Base-by-base conservation (phyloP, 1,140 invertebrate species). In the Lepidurus arcticus region DNA sequence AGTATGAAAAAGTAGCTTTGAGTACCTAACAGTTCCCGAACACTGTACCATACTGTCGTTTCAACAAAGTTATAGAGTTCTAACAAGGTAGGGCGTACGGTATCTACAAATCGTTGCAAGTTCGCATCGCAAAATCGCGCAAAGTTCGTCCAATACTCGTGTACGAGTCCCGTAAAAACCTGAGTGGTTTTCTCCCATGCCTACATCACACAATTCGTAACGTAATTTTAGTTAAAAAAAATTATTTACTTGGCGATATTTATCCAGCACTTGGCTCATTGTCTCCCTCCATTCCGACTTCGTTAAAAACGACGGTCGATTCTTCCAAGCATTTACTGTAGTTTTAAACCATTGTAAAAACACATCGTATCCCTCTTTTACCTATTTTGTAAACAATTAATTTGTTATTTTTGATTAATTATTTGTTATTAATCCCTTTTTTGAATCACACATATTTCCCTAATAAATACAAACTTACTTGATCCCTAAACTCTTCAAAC, bases 21-120 rank as follows among this genome's bases (percentile, higher is more conserved):
- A 85, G 74, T 74, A 80, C 74, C 86, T 1, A 91, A 85, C 11
- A 93, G 84, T 79, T 92, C 90, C 80, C 90, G 90, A 84, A 91
- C 90, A 0, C 91, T 88, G 77, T 91, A 90, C 87, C 91, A 93
- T 0, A 88, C 86, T 8, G 91, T 89, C 0, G 89, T 89, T 83
- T 94, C 93, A 0, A 91, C 81, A 81, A 93, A 92, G 83, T 93
- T 91, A 73, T 92, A 83, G 26, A 92, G 85, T 78, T 90, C 90
- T 43, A 93, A 90, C 80, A 94, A 91, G 53, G 91, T 86, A 1
- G 93, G 93, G 82, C 94, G 92, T 13, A 94, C 87, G 7, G 89
- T 87, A 81, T 90, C 89, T 93, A 83, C 1, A 91, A 86, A 77
- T 88, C 88, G 78, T 90, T 88, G 91, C 91, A 93, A 81, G 93